Base-by-base conservation (phyloP, 2,888 invertebrate species). In the Tipula confusa region DNA sequence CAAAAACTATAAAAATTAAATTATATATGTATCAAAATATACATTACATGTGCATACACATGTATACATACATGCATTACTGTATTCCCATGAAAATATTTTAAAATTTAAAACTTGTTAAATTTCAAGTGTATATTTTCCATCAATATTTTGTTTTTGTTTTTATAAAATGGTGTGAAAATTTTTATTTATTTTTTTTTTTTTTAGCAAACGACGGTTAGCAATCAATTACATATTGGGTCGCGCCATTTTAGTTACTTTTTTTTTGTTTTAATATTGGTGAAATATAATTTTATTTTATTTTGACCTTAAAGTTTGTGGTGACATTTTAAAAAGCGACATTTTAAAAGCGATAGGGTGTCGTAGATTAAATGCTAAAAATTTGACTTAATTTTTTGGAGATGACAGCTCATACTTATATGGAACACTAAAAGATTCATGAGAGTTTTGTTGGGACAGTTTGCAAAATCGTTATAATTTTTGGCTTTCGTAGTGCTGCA, bases 51-150 rank as follows among this genome's bases (percentile, higher is more conserved):
- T 15, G n/a, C n/a, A n/a, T n/a, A 43, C n/a, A 9, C 6, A 43
- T 43, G 9, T 3, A 13, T 64, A 64, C 24, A 2, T 64, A 24
- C 24, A 64, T 24, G 11, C 64, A 24, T 24, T 64, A 64, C 64
- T 24, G 24, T 64, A 24, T 64, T 24, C 64, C 18, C 64, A 64
- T 15, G 43, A 43, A 43, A 43, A 43, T 43, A 15, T 24, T 64
- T 64, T 64, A 64, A 64, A 64, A 64, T 64, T 64, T 64, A 64
- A 64, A 64, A 64, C 64, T 64, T 64, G 64, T 64, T 64, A 64
- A 64, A 64, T 64, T 64, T 64, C 24, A 64, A 64, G 64, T 64
- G 64, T 64, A 64, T 24, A 24, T 43, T 43, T 43, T 43, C 1
- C 43, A 43, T 43, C 18, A 43, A 43, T 15, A 3, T 43, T 43